Base-by-base conservation (phyloP, 1,140 invertebrate species). In the Caenorhabditis latens region DNA sequence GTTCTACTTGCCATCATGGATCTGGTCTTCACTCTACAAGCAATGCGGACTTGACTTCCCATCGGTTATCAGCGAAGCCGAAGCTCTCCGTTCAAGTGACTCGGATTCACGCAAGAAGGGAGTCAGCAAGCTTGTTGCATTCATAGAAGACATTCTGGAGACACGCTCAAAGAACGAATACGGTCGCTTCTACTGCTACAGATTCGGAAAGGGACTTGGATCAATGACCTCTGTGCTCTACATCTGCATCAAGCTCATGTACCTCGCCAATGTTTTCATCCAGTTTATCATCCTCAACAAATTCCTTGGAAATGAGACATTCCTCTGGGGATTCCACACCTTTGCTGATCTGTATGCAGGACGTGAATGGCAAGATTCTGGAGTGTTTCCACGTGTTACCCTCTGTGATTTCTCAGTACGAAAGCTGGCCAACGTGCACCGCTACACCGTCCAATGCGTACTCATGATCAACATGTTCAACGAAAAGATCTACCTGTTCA, bases 161-260 rank as follows among this genome's bases (percentile, higher is more conserved):
- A 82, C 92, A 50, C 85, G 90, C 21, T 87, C 91, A 42, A 19
- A 63, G 32, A 89, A 79, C 43, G 87, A 85, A 21, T 88, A 86
- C 24, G 58, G 86, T 13, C 46, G 88, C 14, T 65, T 92, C 43
- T 86, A 90, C 14, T 91, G 90, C 84, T 88, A 55, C 71, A 79
- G 87, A 21, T 85, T 92, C 61, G 92, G 92, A 40, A 92, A 93
- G 43, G 92, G 93, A 79, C 92, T 94, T 65, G 94, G 94, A 43
- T 94, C 93, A 57, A 94, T 93, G 88, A 92, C 94, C 14, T 93
- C 93, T 0, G 92, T 93, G n/a, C 92, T 94, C 9, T 94, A 94
- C 90, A 90, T 94, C 71, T 91, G 93, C 82, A 92, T 93, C 75
- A 94, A 94, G 87, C 55, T 93, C n/a, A 88, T 94, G 3, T 94